A percentile compares a stretch with the other conserved stretches of the same genome.
phyloP scores from a whole-genome alignment of 2,888 invertebrate species.

The Chesias legatella region DNA sequence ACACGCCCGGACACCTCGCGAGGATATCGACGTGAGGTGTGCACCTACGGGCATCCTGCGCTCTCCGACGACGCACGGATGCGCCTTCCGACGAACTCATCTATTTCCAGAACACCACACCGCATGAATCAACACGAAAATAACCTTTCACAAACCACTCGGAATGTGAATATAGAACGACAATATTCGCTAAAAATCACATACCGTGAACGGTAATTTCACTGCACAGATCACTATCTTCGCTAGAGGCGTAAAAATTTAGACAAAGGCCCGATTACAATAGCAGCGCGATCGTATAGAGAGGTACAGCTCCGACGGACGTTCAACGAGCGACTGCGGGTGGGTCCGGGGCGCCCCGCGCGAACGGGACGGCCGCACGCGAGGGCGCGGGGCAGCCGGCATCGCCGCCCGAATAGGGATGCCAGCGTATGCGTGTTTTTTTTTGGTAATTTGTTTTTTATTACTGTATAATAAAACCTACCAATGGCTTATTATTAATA shows the following conservation, averaged over 20 bases:
- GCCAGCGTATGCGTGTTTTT: conserved; percentile 23
- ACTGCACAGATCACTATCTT: conserved; percentile 67
- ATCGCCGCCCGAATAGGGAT: conserved; percentile 41
- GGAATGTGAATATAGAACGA: conserved; percentile 64
- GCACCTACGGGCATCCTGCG: conserved; percentile 59
- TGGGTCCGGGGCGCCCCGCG: conserved; percentile 36
- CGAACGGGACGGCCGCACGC: conserved; percentile 40
- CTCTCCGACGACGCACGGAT: conserved; percentile 59
- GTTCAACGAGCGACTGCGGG: conserved; percentile 71
- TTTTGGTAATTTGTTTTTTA: neutral
- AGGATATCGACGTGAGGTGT: conserved; percentile 33
- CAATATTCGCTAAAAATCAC: conserved; percentile 63
- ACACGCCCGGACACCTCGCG: conserved; percentile 62
- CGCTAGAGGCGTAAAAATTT: conserved; percentile 53
- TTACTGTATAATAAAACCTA: too few relatives aligned
- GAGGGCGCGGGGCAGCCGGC: conserved; percentile 37
- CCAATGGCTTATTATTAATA: too few relatives aligned
- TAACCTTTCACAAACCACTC: conserved; percentile 75
- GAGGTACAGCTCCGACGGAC: conserved; percentile 60
- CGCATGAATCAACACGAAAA: conserved; percentile 80
- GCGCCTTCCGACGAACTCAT: conserved; percentile 66
- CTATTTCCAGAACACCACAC: conserved; percentile 78
- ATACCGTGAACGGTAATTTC: conserved; percentile 75
- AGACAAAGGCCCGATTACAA: conserved; percentile 69
- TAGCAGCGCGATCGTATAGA: conserved; percentile 47